Evolutionary conservation across 2,113 vertebrate species (phyloP).

Genomic region (Sterna hirundo): DNA sequence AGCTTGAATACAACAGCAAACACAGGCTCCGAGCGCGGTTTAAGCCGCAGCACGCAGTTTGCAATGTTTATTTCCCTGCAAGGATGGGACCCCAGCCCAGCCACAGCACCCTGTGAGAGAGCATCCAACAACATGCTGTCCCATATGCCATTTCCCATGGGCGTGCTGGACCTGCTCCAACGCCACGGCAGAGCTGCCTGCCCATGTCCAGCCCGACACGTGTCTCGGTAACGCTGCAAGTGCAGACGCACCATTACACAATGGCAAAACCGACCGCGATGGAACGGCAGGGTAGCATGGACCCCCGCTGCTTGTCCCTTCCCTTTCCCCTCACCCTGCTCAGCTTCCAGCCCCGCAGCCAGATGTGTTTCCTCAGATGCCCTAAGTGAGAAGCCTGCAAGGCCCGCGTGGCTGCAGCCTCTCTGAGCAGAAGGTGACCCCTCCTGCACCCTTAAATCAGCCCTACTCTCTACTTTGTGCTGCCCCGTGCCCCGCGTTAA

Average conservation of each 20-base stretch:
- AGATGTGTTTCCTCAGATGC: not conserved
- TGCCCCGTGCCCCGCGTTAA: not conserved
- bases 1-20: not conserved
- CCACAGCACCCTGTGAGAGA: not conserved
- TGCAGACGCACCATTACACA: rapidly evolving
- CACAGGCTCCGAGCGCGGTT: rapidly evolving
- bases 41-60: not conserved
- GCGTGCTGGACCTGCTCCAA: not conserved
- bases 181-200: rapidly evolving
- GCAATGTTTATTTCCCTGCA: not conserved
- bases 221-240: not conserved
- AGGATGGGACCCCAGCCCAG: not conserved
- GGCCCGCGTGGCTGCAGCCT: not conserved
- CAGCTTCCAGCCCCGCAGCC: not conserved
- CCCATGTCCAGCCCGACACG: not conserved
- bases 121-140: not conserved
- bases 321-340: not conserved
- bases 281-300: rapidly evolving
- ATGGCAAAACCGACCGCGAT: rapidly evolving
- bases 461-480: not conserved
- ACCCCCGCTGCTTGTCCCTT: rapidly evolving
- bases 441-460: not conserved
- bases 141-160: not conserved
- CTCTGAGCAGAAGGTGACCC: not conserved
- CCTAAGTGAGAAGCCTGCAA: rapidly evolving